Percentiles rank a stretch among this genome's conserved stretches.
Evolutionary conservation across 2,797 vertebrate species (phyloP).

Genomic region (Urosaurus nigricauda): DNA sequence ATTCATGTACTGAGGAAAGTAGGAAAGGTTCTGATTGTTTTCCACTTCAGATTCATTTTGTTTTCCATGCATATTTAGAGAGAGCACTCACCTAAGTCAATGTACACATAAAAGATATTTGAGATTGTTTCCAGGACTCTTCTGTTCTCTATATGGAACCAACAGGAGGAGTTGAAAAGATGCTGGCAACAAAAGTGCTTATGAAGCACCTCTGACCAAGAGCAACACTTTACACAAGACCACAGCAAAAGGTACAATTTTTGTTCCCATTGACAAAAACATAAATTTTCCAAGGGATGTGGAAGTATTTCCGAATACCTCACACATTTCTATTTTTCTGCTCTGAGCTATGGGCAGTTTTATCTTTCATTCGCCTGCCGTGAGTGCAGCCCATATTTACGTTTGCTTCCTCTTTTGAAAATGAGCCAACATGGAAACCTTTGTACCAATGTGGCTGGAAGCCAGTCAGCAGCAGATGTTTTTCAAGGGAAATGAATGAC

Average conservation of each 20-base stretch:
- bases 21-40: background rate
- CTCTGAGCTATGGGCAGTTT: slow-evolving; percentile 58
- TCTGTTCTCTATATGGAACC: slow-evolving; percentile 56
- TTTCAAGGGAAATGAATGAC: slow-evolving; percentile 61
- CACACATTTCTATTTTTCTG: slow-evolving; percentile 53
- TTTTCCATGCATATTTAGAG: slow-evolving; percentile 54
- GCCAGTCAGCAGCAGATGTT: slow-evolving; percentile 46
- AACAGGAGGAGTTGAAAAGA: slow-evolving; percentile 57
- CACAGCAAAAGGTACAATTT: slow-evolving; percentile 41
- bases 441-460: slow-evolving; percentile 48
- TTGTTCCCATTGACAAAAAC: slow-evolving; percentile 51
- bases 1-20: background rate
- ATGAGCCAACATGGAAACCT: slow-evolving; percentile 39
- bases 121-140: slow-evolving; percentile 60
- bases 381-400: slow-evolving; percentile 48
- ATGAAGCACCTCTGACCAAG: slow-evolving; percentile 57
- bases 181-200: slow-evolving; percentile 55
- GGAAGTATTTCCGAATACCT: slow-evolving; percentile 43
- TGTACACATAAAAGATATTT: slow-evolving; percentile 58
- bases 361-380: slow-evolving; percentile 31
- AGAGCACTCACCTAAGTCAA: slow-evolving; percentile 73
- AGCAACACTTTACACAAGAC: slow-evolving; percentile 49
- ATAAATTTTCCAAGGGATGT: slow-evolving; percentile 41
- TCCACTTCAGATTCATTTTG: background rate
- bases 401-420: slow-evolving; percentile 57